These are phyloP conservation scores for Himalopsyche tibetana DNA, from an alignment of 2,888 invertebrate species.

Conservation along the genomic window DNA sequence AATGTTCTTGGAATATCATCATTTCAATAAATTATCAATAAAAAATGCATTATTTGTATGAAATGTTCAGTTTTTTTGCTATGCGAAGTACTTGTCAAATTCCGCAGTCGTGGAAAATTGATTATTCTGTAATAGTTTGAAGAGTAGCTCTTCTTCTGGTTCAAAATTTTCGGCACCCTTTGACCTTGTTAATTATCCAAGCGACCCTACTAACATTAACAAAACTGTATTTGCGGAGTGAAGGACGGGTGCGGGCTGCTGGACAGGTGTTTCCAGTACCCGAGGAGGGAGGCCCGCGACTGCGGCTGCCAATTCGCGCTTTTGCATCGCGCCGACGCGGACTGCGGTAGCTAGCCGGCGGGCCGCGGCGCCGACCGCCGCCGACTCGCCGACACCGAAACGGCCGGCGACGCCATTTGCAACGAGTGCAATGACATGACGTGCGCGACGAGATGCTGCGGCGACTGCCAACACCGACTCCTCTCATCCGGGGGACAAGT, in stretches of 20 bases:
- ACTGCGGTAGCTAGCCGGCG: conserved; percentile 77
- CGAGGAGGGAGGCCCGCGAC: conserved; percentile 87
- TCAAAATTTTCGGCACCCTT: not conserved
- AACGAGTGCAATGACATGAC: conserved; percentile 60
- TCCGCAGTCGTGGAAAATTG: too few relatives aligned
- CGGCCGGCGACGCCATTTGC: conserved; percentile 39
- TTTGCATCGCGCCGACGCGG: conserved; percentile 89
- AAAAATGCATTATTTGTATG: too few relatives aligned
- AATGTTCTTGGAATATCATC: too few relatives aligned
- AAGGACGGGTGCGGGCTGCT: conserved; percentile 88
- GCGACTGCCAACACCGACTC: conserved; percentile 62
- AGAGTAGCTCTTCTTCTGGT: too few relatives aligned
- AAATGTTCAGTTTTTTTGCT: too few relatives aligned
- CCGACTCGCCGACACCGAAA: conserved; percentile 73
- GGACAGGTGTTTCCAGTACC: conserved; percentile 93
- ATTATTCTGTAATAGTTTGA: too few relatives aligned
- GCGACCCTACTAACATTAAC: conserved; percentile 25
- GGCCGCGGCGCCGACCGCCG: conserved; percentile 74
- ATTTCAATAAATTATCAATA: too few relatives aligned
- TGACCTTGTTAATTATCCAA: not conserved
- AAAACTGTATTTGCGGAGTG: conserved; percentile 11
- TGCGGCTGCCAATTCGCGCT: conserved; percentile 94
- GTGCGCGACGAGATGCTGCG: conserved; percentile 62
- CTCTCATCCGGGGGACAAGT: conserved; percentile 48
- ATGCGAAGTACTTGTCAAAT: too few relatives aligned